phyloP scores from a whole-genome alignment of 2,888 invertebrate genomes.

The Serripes groenlandicus region DNA sequence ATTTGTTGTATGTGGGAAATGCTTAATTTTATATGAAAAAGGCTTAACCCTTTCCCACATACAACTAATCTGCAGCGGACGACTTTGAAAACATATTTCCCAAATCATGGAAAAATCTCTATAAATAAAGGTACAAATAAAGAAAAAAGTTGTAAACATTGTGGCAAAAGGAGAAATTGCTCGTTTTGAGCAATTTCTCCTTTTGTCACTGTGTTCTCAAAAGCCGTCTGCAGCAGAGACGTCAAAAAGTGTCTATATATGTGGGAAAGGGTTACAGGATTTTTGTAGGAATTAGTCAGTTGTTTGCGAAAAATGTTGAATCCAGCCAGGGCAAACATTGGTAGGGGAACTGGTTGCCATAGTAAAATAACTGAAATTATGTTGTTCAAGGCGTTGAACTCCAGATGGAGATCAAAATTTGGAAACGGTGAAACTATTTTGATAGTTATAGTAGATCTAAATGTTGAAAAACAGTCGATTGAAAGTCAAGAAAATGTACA shows the following conservation, averaged over 20 bases:
- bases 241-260: too few species aligned
- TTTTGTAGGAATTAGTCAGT: neutral
- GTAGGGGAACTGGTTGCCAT: neutral
- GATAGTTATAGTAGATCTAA: too few species aligned
- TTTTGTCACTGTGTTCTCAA: neutral
- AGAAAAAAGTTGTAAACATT: neutral
- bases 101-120: too few species aligned
- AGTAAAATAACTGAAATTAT: neutral
- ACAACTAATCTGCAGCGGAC: too few species aligned
- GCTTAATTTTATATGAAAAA: too few species aligned
- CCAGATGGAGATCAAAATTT: neutral
- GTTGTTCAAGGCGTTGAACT: neutral
- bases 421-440: neutral
- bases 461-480: too few species aligned
- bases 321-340: neutral
- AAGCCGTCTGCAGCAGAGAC: neutral
- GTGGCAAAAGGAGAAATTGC: neutral
- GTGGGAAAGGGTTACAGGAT: neutral
- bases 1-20: too few species aligned
- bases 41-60: too few species aligned
- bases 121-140: too few species aligned
- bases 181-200: neutral
- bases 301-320: neutral
- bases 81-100: too few species aligned
- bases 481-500: too few species aligned